Percentiles rank a stretch among this genome's conserved stretches.
These are phyloP conservation scores for Papilio xuthus DNA, from an alignment of 1,140 invertebrate genomes.

Conservation along the genomic window DNA sequence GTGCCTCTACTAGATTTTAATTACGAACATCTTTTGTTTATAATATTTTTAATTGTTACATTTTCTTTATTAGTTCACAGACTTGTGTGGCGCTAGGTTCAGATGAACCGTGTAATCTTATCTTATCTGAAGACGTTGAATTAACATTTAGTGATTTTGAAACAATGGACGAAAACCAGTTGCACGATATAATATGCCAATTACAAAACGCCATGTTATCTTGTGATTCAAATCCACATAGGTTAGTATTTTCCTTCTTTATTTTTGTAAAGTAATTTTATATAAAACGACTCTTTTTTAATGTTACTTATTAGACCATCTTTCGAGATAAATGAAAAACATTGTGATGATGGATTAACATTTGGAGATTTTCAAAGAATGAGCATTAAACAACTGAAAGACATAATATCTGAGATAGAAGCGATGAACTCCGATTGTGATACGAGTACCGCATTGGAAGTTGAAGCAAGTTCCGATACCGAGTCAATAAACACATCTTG, in stretches of 20 bases:
- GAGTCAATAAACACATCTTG: background rate
- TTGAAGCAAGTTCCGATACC: background rate
- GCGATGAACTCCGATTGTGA: background rate
- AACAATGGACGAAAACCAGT: background rate
- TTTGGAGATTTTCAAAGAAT: background rate
- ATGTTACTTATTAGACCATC: background rate
- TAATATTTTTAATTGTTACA: background rate
- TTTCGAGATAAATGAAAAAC: background rate
- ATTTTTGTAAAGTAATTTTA: background rate
- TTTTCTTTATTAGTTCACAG: background rate
- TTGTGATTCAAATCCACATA: background rate
- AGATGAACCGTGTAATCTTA: background rate
- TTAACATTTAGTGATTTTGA: slow-evolving; percentile 16
- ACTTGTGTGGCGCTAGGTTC: background rate
- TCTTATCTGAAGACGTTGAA: background rate
- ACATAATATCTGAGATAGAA: background rate
- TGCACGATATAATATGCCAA: background rate
- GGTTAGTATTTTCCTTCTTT: background rate
- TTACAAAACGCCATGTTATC: background rate
- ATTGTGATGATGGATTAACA: background rate
- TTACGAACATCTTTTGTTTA: background rate
- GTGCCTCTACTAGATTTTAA: too few species aligned
- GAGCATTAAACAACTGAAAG: background rate
- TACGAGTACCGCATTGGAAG: background rate
- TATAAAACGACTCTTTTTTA: background rate